These are phyloP conservation scores for Matsumyia berberina DNA, from an alignment of 2,888 invertebrate genomes.

Conservation along the genomic window DNA sequence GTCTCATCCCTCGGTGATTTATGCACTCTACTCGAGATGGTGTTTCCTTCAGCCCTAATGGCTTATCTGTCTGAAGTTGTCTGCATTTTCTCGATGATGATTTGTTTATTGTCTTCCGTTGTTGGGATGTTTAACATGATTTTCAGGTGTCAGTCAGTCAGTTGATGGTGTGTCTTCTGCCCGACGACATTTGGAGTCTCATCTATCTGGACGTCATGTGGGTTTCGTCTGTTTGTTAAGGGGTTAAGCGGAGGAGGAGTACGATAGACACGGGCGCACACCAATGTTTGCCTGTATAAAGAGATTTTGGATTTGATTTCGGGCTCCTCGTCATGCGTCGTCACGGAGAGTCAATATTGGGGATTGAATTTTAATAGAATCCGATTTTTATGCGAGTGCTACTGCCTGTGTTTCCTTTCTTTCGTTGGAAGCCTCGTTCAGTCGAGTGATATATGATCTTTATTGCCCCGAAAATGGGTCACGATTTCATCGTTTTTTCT, in stretches of 20 bases:
- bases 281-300: not conserved
- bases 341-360: constrained; percentile 59
- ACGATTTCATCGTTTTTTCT: constrained; percentile 12
- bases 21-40: constrained; percentile 3
- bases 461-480: constrained; percentile 25
- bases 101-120: constrained; percentile 42
- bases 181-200: constrained; percentile 21
- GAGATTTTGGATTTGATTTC: constrained; percentile 24
- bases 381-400: constrained; percentile 15
- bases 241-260: constrained; percentile 5
- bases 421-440: not conserved
- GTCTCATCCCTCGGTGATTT: not conserved
- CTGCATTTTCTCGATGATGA: constrained; percentile 18
- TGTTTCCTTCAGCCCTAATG: constrained; percentile 3
- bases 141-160: constrained; percentile 45
- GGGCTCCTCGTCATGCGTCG: constrained; percentile 36
- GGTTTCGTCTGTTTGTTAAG: constrained; percentile 18
- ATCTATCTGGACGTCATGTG: constrained; percentile 42
- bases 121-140: constrained; percentile 40
- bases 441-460: constrained; percentile 34
- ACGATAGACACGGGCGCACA: not conserved
- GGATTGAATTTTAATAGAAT: constrained; percentile 50
- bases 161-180: not conserved
- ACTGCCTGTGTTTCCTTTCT: not conserved
- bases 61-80: constrained; percentile 6